Percentiles rank a stretch among this genome's conserved stretches.
phyloP scores from a whole-genome alignment of 2,888 invertebrate genomes.

The Synergus gifuensis region DNA sequence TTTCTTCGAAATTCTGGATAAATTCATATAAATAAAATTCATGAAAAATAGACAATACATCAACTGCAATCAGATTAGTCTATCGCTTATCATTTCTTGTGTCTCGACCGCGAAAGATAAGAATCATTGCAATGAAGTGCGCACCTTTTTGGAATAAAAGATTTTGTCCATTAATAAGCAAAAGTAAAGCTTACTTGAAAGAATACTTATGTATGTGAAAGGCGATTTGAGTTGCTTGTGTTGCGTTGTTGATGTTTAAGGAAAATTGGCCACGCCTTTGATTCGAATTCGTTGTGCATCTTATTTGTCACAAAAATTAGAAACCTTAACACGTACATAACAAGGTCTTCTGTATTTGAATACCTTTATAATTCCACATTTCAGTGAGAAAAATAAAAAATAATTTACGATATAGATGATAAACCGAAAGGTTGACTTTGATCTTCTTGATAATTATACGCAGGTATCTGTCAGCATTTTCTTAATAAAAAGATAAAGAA shows the following conservation, averaged over 20 bases:
- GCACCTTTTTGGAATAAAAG: background rate
- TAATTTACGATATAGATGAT: background rate
- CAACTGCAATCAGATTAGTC: background rate
- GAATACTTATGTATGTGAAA: background rate
- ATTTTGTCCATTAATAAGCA: background rate
- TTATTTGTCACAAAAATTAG: constrained; percentile 37
- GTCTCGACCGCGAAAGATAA: background rate
- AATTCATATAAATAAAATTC: background rate
- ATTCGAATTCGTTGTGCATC: constrained; percentile 38
- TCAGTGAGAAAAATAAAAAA: background rate
- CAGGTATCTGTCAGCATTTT: too few relatives aligned
- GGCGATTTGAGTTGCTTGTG: background rate
- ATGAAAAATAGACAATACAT: background rate
- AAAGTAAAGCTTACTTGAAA: background rate
- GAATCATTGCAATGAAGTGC: background rate
- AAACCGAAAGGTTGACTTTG: background rate
- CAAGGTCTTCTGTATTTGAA: background rate
- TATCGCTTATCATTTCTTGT: background rate
- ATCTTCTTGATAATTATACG: too few relatives aligned
- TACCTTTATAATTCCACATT: background rate
- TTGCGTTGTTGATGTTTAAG: background rate
- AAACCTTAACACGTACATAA: constrained; percentile 3
- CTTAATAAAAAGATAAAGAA: too few relatives aligned
- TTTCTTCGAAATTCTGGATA: background rate
- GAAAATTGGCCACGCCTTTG: constrained; percentile 5